Evolutionary conservation across 1,140 invertebrate species (phyloP), one percentile per base, ranked within the genome.

Genomic region (Pseudomyrmex sp.): DNA sequence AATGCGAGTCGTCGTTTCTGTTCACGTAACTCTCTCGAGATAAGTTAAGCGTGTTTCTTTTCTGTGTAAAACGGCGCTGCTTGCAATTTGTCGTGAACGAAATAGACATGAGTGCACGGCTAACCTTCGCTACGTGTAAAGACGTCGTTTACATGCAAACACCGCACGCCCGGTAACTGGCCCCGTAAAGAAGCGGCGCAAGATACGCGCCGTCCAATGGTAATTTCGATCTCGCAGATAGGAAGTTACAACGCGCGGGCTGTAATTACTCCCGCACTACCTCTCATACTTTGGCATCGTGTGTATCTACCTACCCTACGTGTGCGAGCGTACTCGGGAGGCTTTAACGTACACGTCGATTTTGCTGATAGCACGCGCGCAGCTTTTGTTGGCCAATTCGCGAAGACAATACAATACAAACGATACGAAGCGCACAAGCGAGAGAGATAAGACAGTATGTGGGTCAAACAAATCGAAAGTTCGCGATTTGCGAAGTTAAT

Each of bases 211-310:
- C 82, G 89, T 85, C 83, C 86, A 88, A 87, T 88, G 83, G 89
- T 90, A 90, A 90, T 90, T 90, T 90, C 87, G 89, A 90, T 90
- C 89, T 87, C 85, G 80, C 87, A 86, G 89, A 90, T 90, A 90
- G 85, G 87, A 83, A 90, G 89, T 88, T 87, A 89, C 79, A 89
- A 56, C 76, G 66, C 65, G 83, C 83, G 83, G 79, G 75, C 88
- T 90, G 86, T 90, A 90, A 90, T 90, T 89, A 90, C 84, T 88
- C 86, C 84, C 82, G 79, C 82, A 56, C 61, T 83, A 61, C 84
- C 84, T 66, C 86, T 85, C 84, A 83, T 88, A 88, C 88, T 84
- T 89, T n/a, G 80, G 73, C 82, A 84, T 88, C 88, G 83, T 83
- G 83, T 85, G 75, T 65, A 76, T 72, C 75, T 65, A 76, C 75